Evolutionary conservation across 2,888 invertebrate genomes (phyloP), one percentile per base, ranked within the genome.

Genomic region (Cryptocheilus praepositus): DNA sequence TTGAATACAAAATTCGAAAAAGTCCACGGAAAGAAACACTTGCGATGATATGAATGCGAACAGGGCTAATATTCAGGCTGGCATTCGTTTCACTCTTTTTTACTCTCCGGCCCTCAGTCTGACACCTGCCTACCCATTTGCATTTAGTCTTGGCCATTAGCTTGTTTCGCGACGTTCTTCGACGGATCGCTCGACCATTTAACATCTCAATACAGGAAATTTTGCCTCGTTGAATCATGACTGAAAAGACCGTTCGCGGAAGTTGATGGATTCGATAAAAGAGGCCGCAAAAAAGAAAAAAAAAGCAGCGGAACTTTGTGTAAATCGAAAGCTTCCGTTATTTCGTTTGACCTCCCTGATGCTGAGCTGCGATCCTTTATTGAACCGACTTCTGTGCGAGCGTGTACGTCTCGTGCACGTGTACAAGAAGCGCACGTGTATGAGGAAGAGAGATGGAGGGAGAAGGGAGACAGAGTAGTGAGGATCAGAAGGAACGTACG

Each of bases 31-130:
- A 62, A 69, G 57, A 64, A 65, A 52, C 52, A 67, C 73, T 77
- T 73, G 61, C 43, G 52, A 21, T 22, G 28, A 65, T 64, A 77
- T 75, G 75, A 77, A 77, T 77, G 70, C 68, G 73, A 64, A 73
- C 60, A 67, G 45, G 52, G 28, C 19, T 51, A 67, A 61, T 62
- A 71, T 71, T 71, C 72, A 67, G 28, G 19, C 51, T 51, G 28
- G 36, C n/a, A n/a, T n/a, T n/a, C n/a, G n/a, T n/a, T n/a, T n/a
- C n/a, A n/a, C 11, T 52, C 44, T 43, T 45, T n/a, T 21, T 44
- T 54, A 54, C 36, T 15, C 43, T 19, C 5, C 3, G 11, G 18
- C 13, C 45, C 45, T 18, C 28, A 44, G 25, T 5, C 25, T 25
- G 25, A 25, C 25, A 36, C 11, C 36, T 36, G 36, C 11, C 36